These are phyloP conservation scores for Eudemis profundana DNA, from an alignment of 2,888 invertebrate genomes.

Conservation along the genomic window DNA sequence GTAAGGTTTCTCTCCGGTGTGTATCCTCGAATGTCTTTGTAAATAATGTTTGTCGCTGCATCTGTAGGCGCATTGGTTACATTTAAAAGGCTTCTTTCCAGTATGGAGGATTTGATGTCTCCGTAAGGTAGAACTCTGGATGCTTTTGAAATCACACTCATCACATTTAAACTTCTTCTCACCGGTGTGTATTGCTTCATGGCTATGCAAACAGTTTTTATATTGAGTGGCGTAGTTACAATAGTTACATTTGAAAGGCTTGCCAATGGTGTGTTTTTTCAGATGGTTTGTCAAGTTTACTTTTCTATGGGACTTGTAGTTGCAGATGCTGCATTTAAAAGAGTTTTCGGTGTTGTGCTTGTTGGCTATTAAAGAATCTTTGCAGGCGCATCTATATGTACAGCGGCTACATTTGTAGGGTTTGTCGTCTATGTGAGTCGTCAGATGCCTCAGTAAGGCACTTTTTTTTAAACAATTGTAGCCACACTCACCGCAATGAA, in stretches of 20 bases:
- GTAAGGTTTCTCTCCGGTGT: background rate
- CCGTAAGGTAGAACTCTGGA: background rate
- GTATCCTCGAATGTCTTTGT: background rate
- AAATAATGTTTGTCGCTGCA: background rate
- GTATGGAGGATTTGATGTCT: background rate
- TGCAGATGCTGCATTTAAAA: background rate
- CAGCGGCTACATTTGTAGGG: background rate
- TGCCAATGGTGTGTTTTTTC: background rate
- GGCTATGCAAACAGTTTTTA: background rate
- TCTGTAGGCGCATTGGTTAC: background rate
- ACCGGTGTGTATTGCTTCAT: background rate
- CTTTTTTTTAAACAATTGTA: background rate
- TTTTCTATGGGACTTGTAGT: background rate
- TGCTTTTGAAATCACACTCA: conserved; percentile 3
- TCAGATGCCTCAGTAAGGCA: background rate
- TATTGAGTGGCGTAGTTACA: conserved; percentile 7
- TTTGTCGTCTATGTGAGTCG: background rate
- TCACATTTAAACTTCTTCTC: background rate
- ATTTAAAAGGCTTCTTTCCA: background rate
- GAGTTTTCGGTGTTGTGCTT: background rate
- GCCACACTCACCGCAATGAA: background rate
- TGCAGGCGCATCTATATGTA: background rate
- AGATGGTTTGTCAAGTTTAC: background rate
- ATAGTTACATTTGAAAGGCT: background rate
- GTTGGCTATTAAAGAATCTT: background rate